Evolutionary conservation across 2,113 vertebrate species (phyloP).

Genomic region (Corythornis vintsioides): DNA sequence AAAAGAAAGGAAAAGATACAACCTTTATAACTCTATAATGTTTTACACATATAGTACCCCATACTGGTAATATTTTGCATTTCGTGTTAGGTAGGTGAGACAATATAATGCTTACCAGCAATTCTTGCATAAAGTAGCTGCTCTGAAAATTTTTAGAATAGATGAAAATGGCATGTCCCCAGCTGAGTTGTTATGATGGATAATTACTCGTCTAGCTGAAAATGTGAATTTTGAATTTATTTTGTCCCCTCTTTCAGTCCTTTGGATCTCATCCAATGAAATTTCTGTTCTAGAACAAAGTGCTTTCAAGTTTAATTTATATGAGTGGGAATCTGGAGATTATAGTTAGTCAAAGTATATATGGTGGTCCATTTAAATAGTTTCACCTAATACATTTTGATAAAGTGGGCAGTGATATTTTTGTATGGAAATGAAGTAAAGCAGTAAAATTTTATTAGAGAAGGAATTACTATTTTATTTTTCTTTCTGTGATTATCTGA

Average conservation of each 20-base stretch:
- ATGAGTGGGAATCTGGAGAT: accelerated
- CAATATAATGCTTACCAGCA: background rate
- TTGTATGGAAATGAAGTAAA: background rate
- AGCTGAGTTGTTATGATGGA: background rate
- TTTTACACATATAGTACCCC: background rate
- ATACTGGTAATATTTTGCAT: background rate
- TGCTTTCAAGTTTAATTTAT: background rate
- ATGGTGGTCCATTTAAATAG: background rate
- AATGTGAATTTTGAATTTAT: background rate
- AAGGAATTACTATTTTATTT: background rate
- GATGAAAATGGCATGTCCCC: background rate
- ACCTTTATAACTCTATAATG: background rate
- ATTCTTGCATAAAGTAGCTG: background rate
- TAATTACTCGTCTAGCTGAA: background rate
- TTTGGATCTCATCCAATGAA: background rate
- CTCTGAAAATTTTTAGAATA: background rate
- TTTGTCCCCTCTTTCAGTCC: background rate
- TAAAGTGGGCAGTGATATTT: background rate
- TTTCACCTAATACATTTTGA: background rate
- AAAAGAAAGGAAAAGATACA: background rate
- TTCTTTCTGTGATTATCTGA: background rate
- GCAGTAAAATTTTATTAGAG: background rate
- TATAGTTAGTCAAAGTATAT: background rate
- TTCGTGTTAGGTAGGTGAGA: background rate
- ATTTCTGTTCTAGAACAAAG: background rate